A percentile compares a stretch with the other conserved stretches of the same genome.
phyloP scores from a whole-genome alignment of 1,140 invertebrate genomes.

The Matsumurasca onukii region DNA sequence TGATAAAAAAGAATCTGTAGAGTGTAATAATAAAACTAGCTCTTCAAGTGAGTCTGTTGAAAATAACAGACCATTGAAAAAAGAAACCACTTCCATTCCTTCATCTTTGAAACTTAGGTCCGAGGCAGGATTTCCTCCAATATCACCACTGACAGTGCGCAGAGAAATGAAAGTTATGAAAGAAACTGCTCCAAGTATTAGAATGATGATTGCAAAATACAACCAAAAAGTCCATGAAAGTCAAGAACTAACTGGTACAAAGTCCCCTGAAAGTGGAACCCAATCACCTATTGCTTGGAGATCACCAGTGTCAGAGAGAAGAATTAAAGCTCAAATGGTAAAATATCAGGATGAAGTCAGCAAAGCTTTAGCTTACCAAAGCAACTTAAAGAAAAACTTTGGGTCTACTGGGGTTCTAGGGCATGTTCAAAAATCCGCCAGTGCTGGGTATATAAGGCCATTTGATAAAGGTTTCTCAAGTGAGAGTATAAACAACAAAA shows the following conservation, averaged over 20 bases:
- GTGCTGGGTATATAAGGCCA: slow-evolving; percentile 50
- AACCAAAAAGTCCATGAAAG: slow-evolving; percentile 50
- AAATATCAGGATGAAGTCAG: slow-evolving; percentile 55
- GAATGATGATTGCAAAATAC: slow-evolving; percentile 66
- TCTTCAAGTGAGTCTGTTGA: slow-evolving; percentile 43
- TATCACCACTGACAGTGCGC: slow-evolving; percentile 35
- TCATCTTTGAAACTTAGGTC: slow-evolving; percentile 27
- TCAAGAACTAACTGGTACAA: slow-evolving; percentile 43
- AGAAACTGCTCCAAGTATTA: slow-evolving; percentile 63
- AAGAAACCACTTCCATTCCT: slow-evolving; percentile 5
- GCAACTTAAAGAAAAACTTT: slow-evolving; percentile 29
- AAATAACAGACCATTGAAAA: slow-evolving; percentile 31
- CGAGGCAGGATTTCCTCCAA: slow-evolving; percentile 35
- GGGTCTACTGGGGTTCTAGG: slow-evolving; percentile 30
- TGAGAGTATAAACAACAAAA: slow-evolving; percentile 23
- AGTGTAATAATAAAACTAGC: slow-evolving; percentile 1
- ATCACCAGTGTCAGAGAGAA: slow-evolving; percentile 57
- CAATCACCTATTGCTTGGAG: slow-evolving; percentile 59
- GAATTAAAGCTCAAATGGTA: slow-evolving; percentile 56
- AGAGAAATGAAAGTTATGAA: slow-evolving; percentile 45
- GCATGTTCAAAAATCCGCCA: slow-evolving; percentile 59
- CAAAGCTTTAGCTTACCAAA: slow-evolving; percentile 21
- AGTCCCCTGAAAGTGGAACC: slow-evolving; percentile 55
- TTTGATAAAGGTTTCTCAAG: slow-evolving; percentile 28
- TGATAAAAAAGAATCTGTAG: too few relatives aligned